Evolutionary conservation across 2,797 vertebrate genomes (phyloP).

Genomic region (Halcyon badia): DNA sequence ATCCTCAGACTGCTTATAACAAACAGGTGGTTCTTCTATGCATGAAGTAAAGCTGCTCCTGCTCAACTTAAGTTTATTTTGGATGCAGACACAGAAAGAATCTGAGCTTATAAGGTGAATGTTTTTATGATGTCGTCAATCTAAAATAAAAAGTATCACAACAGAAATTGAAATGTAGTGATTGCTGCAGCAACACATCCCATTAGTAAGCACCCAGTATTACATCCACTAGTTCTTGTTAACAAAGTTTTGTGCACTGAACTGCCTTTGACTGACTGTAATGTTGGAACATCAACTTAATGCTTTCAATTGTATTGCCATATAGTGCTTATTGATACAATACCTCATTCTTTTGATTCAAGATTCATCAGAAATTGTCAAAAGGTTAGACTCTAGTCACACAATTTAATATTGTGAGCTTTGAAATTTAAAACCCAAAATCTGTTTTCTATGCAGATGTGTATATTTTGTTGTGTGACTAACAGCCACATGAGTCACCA

Average conservation of each 20-base stretch:
- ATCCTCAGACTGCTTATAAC: neutral
- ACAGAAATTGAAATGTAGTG: neutral
- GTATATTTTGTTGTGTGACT: conserved; percentile 31
- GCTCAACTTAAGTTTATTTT: neutral
- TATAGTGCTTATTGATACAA: neutral
- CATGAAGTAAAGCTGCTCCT: neutral
- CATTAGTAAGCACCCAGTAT: neutral
- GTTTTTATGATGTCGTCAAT: neutral
- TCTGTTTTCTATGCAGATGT: neutral
- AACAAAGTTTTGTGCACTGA: neutral
- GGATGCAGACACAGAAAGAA: neutral
- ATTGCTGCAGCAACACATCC: neutral
- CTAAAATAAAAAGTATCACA: neutral
- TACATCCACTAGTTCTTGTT: neutral
- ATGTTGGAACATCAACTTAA: neutral
- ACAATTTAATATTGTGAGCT: neutral
- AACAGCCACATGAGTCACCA: conserved; percentile 42
- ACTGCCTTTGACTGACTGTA: neutral
- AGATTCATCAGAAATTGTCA: neutral
- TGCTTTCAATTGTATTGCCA: neutral
- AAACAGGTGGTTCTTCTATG: neutral
- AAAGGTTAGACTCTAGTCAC: neutral
- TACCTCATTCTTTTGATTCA: neutral
- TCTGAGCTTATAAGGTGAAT: neutral
- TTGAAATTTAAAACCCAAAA: neutral